Base-by-base conservation (phyloP, 1,140 invertebrate species). In the Drosophila melanica region DNA sequence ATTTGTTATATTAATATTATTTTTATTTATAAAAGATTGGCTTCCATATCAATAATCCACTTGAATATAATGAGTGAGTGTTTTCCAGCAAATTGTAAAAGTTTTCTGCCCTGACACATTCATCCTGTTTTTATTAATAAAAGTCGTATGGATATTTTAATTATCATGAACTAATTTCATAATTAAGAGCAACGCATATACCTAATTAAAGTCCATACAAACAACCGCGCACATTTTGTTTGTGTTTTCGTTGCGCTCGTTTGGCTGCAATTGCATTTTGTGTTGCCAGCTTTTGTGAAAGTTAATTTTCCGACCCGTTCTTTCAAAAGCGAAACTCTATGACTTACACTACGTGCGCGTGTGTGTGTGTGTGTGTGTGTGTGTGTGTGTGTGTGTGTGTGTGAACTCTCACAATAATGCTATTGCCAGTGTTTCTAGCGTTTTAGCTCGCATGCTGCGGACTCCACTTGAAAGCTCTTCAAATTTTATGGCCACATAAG, bases 401-500 rank as follows among this genome's bases (percentile, higher is more conserved):
- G 39, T 47, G 50, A 8, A 30, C 12, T 9, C 27, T 27, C 27
- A 27, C 27, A 27, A 35, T 42, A 47, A 33, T 42, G 48, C 16
- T 30, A n/a, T 55, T 12, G 39, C 48, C 48, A 20, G 14, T 37
- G 41, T 45, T 35, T 59, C 64, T 48, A 33, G 44, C 59, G 63
- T 44, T 70, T 57, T 64, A 59, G 58, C 50, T 23, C 66, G 64
- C 53, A 64, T 63, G 66, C 66, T 53, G 57, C 37, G 50, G 20
- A 42, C 55, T 68, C 12, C 33, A 35, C 66, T 75, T 45, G 45
- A 72, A 35, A 66, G 62, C 81, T 78, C 60, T 78, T 87, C 82
- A 79, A 73, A 64, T 76, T 87, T 86, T 79, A 89, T 82, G 76
- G 54, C 81, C 81, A 86, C 82, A 86, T 70, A 79, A 81, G 81